Conservation (phyloP, 2,888 invertebrate species). For the Pyrgus malvae region DNA sequence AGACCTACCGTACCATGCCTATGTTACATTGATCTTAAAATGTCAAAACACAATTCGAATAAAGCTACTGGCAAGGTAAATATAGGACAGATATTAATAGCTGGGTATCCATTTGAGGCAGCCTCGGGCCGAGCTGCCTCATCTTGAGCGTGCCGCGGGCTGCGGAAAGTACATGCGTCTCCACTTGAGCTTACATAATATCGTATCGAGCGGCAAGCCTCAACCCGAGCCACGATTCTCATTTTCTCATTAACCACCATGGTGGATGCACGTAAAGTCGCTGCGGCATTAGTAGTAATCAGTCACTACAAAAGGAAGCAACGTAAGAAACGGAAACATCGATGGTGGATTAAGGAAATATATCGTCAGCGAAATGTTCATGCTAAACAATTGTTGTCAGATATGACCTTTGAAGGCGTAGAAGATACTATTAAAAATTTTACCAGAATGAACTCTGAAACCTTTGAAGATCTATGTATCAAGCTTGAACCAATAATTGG, state of each 20-base stretch:
- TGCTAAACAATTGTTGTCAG: too few relatives aligned
- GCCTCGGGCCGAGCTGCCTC: conserved; percentile 26
- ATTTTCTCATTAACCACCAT: conserved; percentile 30
- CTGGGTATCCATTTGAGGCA: conserved; percentile 4
- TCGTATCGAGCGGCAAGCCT: conserved; percentile 17
- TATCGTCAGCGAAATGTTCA: neutral
- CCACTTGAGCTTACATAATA: conserved; percentile 27
- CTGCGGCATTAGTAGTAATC: conserved; percentile 34
- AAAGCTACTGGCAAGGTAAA: too few relatives aligned
- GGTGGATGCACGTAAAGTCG: conserved; percentile 23
- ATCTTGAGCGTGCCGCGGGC: conserved; percentile 28
- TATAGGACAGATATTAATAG: too few relatives aligned
- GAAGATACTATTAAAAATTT: too few relatives aligned
- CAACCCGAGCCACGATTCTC: conserved; percentile 29
- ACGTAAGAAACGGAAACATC: neutral
- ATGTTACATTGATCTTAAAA: too few relatives aligned
- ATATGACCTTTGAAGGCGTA: too few relatives aligned
- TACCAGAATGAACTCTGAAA: too few relatives aligned
- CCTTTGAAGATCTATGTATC: too few relatives aligned
- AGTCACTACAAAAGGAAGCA: conserved; percentile 19
- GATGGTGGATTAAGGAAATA: neutral
- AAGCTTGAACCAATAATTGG: too few relatives aligned
- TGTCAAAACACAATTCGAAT: too few relatives aligned
- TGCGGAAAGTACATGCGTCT: conserved; percentile 26
- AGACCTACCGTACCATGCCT: too few relatives aligned